A percentile compares a stretch with the other conserved stretches of the same genome.
Conservation (phyloP, 2,888 invertebrate genomes). For the Linyphia triangularis region DNA sequence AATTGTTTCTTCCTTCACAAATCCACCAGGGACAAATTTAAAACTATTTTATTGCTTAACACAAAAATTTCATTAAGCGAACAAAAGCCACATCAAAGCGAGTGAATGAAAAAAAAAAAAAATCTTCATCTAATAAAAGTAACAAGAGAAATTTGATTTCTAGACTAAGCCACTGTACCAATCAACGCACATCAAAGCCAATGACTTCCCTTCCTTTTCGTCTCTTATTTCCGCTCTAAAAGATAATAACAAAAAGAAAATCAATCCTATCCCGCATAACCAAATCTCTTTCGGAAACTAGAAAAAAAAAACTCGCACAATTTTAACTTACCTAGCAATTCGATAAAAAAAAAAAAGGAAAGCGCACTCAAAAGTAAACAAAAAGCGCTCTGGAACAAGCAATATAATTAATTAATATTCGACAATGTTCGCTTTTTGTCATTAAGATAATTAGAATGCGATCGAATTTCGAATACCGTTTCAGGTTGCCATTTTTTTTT, state of each 20-base stretch:
- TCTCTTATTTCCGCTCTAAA: background rate
- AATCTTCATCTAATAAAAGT: slow-evolving; percentile 52
- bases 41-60: background rate
- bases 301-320: background rate
- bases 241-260: slow-evolving; percentile 22
- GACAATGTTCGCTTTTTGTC: slow-evolving; percentile 66
- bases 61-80: slow-evolving; percentile 58
- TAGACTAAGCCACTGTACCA: slow-evolving; percentile 17
- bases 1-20: background rate
- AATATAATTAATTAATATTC: slow-evolving; percentile 67
- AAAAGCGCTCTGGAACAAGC: slow-evolving; percentile 48
- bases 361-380: slow-evolving; percentile 4
- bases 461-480: slow-evolving; percentile 66
- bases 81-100: slow-evolving; percentile 41
- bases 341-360: slow-evolving; percentile 21
- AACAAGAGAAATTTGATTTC: slow-evolving; percentile 48
- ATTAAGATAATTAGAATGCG: slow-evolving; percentile 70
- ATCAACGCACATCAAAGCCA: slow-evolving; percentile 68
- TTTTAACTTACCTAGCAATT: slow-evolving; percentile 50
- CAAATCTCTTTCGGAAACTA: slow-evolving; percentile 10
- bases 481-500: slow-evolving; percentile 42
- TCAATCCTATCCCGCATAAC: slow-evolving; percentile 22
- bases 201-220: slow-evolving; percentile 17
- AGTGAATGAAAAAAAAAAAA: slow-evolving; percentile 7
- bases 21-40: background rate